Conservation (phyloP, 2,888 invertebrate species). For the Zonitis immaculata region DNA sequence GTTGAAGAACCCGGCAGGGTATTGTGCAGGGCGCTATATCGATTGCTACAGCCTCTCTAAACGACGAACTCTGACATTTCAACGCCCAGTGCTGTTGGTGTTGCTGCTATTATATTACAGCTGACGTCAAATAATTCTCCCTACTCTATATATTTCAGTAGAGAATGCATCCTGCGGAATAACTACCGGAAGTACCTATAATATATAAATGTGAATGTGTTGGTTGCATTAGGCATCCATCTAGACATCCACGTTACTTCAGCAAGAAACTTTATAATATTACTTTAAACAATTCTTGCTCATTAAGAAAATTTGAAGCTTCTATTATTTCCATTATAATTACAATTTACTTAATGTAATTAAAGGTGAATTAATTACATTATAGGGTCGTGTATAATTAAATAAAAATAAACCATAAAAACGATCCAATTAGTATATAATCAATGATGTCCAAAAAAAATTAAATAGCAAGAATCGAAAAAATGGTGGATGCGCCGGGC, state of each 20-base stretch:
- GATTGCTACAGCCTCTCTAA: constrained; percentile 24
- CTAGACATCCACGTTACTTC: neutral
- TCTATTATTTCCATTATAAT: no score
- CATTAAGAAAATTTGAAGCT: no score
- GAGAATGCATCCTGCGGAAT: neutral
- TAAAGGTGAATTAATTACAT: no score
- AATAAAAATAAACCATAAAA: no score
- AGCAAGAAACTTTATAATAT: no score
- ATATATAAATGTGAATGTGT: neutral
- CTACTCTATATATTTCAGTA: neutral
- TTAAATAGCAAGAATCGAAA: neutral
- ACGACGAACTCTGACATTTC: constrained; percentile 37
- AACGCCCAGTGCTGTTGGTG: constrained; percentile 11
- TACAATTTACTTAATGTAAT: no score
- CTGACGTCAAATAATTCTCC: neutral
- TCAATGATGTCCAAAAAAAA: no score
- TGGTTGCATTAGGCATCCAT: neutral
- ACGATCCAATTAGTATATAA: no score
- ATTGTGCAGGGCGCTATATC: constrained; percentile 32
- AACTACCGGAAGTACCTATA: neutral
- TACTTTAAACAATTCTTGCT: no score
- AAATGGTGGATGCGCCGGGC: constrained; percentile 5
- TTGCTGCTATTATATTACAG: no score
- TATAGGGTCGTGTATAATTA: no score
- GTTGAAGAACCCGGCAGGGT: constrained; percentile 20